Evolutionary conservation across 2,888 invertebrate species (phyloP).

Genomic region (Agrochola litura): DNA sequence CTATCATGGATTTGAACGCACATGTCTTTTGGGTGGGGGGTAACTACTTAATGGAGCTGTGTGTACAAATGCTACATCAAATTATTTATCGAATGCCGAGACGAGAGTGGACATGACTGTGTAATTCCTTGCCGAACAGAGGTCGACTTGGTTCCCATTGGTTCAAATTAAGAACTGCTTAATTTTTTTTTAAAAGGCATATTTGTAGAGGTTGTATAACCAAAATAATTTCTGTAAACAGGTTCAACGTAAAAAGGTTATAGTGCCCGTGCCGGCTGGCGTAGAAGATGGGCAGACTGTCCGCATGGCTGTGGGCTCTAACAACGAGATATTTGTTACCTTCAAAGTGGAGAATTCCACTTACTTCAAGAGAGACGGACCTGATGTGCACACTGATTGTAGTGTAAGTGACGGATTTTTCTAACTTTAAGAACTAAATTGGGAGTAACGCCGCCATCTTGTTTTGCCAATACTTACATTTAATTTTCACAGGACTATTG

Average conservation of each 20-base stretch:
- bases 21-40: too few relatives aligned
- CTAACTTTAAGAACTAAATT: not conserved
- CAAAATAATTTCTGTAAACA: constrained; percentile 58
- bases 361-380: constrained; percentile 97
- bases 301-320: constrained; percentile 97
- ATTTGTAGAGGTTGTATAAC: not conserved
- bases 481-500: too few relatives aligned
- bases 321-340: constrained; percentile 98
- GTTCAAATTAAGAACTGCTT: not conserved
- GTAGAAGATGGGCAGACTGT: constrained; percentile 99
- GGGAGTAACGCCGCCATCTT: not conserved
- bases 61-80: not conserved
- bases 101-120: not conserved
- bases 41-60: too few relatives aligned
- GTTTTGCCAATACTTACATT: not conserved
- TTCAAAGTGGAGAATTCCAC: constrained; percentile 97
- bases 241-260: constrained; percentile 96
- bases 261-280: constrained; percentile 98
- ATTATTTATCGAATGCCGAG: not conserved
- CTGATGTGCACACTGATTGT: constrained; percentile 99
- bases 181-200: not conserved
- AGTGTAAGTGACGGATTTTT: constrained; percentile 74
- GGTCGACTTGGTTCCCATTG: not conserved
- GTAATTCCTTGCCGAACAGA: not conserved
- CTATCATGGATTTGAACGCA: too few relatives aligned